Conservation (phyloP, 64 coral and sea anemone species). For the Actinia tenebrosa region DNA sequence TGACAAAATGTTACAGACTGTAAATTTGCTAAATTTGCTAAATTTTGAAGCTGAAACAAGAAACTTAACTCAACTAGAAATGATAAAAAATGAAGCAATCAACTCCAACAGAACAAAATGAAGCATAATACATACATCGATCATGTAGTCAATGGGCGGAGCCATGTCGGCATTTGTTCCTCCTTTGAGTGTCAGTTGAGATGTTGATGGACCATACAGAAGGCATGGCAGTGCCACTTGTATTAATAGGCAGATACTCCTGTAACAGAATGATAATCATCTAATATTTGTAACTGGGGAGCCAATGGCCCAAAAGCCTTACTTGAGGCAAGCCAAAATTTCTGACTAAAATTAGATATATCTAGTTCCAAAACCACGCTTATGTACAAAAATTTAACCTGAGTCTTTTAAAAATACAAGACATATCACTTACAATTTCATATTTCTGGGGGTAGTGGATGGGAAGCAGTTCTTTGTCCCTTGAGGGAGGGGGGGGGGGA, state of each 20-base stretch:
- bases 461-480: too few relatives aligned
- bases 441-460: too few relatives aligned
- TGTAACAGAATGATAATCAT: neutral
- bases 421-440: too few relatives aligned
- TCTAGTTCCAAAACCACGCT: neutral
- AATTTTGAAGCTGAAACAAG: neutral
- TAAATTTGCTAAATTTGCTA: too few relatives aligned
- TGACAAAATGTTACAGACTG: neutral
- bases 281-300: neutral
- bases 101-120: neutral
- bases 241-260: conserved; percentile 86
- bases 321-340: neutral
- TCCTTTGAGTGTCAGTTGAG: conserved; percentile 72
- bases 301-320: neutral
- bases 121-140: conserved; percentile 51
- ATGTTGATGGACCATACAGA: conserved; percentile 58
- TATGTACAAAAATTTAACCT: too few relatives aligned
- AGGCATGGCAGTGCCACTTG: conserved; percentile 88
- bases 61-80: neutral
- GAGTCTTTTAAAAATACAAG: too few relatives aligned
- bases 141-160: conserved; percentile 98
- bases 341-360: neutral
- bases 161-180: conserved; percentile 98
- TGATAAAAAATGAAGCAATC: too few relatives aligned
- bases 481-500: neutral